These are phyloP conservation scores for Hylaeus volcanicus DNA, from an alignment of 1,140 invertebrate genomes.

Conservation along the genomic window DNA sequence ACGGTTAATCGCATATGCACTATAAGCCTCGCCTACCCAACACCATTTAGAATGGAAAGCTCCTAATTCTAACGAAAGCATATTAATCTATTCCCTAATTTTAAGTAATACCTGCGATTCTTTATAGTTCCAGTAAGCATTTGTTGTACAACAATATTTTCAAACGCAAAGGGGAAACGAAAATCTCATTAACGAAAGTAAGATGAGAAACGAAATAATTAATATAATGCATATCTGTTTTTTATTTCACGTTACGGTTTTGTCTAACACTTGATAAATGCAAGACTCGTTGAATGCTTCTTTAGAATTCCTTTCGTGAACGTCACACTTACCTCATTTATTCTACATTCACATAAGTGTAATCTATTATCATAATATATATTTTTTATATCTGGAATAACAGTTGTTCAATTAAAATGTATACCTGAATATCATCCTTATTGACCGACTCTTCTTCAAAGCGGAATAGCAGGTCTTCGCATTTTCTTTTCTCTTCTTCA, in stretches of 20 bases:
- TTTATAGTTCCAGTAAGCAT: conserved; percentile 2
- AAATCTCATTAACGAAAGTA: conserved; percentile 32
- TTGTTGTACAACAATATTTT: neutral
- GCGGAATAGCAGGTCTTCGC: conserved; percentile 95
- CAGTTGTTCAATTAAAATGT: neutral
- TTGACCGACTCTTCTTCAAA: conserved; percentile 93
- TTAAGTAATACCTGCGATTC: neutral
- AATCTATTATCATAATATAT: neutral
- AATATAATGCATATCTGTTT: neutral
- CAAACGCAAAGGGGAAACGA: conserved; percentile 2
- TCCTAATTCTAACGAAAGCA: conserved; percentile 23
- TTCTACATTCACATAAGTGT: neutral
- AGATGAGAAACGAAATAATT: neutral
- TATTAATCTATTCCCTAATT: conserved; percentile 18
- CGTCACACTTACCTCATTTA: conserved; percentile 26
- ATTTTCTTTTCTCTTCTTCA: conserved; percentile 92
- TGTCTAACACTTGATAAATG: neutral
- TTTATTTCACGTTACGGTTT: neutral
- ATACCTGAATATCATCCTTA: conserved; percentile 90
- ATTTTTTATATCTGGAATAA: neutral
- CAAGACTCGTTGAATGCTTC: neutral
- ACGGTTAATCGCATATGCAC: neutral
- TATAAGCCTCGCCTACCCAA: conserved; percentile 27
- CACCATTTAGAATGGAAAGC: conserved; percentile 40
- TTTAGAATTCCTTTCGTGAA: neutral